Percentiles rank a stretch among this genome's conserved stretches.
phyloP scores from a whole-genome alignment of 2,888 invertebrate species.

The Brassicogethes aeneus region DNA sequence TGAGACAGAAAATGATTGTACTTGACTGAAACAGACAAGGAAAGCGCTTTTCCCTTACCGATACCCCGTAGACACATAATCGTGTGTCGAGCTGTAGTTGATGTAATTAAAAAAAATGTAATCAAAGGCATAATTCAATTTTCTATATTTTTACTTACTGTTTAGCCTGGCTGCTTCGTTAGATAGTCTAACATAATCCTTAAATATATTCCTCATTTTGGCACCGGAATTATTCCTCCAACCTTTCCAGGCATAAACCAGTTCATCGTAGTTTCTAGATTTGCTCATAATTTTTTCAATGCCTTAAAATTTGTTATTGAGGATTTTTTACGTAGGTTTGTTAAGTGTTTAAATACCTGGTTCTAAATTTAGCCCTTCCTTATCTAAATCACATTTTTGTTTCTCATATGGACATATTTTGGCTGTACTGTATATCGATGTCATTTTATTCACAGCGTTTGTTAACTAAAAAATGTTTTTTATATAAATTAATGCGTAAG shows the following conservation, averaged over 20 bases:
- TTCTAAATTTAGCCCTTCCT: slow-evolving; percentile 31
- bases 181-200: slow-evolving; percentile 51
- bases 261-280: slow-evolving; percentile 51
- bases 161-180: slow-evolving; percentile 53
- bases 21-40: too few relatives aligned
- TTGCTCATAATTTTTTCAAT: slow-evolving; percentile 36
- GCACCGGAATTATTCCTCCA: slow-evolving; percentile 58
- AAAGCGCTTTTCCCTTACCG: too few relatives aligned
- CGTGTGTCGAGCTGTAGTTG: neutral
- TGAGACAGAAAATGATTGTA: too few relatives aligned
- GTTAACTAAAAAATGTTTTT: slow-evolving; percentile 22
- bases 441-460: slow-evolving; percentile 24
- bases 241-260: slow-evolving; percentile 54
- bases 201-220: slow-evolving; percentile 50
- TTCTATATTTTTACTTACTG: slow-evolving; percentile 15
- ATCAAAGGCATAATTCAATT: too few relatives aligned
- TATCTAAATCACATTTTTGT: slow-evolving; percentile 30
- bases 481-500: too few relatives aligned
- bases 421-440: slow-evolving; percentile 38
- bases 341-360: slow-evolving; percentile 27
- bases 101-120: too few relatives aligned
- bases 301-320: slow-evolving; percentile 28
- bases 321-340: neutral
- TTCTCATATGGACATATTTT: slow-evolving; percentile 39
- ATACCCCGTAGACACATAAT: neutral